Base-by-base conservation (phyloP, 2,113 vertebrate species). In the Rattus rattus region DNA sequence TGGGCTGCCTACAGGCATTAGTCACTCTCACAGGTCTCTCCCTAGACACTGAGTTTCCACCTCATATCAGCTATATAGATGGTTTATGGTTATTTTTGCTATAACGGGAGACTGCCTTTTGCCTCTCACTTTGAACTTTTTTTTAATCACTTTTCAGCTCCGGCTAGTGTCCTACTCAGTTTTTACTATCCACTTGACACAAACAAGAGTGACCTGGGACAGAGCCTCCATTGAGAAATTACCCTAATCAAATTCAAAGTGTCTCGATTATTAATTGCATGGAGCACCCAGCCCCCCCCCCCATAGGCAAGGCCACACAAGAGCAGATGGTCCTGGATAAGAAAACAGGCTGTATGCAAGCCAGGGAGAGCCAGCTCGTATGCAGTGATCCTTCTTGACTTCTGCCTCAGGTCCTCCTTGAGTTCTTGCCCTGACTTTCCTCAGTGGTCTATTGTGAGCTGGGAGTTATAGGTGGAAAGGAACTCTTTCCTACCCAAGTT, bases 141-240 rank as follows among this genome's bases (percentile, higher is more conserved):
- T 10, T n/a, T 70, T 3, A 16, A 9, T 0, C 49, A 56, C 67
- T 88, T 11, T 22, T 49, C n/a, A 30, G 22, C 9, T 8, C 4
- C 0, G 7, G 39, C 56, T n/a, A 0, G 39, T n/a, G 2, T 20
- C 61, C 83, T 30, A 2, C 54, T 39, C 56, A 30, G 39, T 47
- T 28, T 65, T 30, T 65, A 7, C 65, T 30, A 43, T 63, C 39
- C 30, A 28, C 59, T 19, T 47, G 59, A 65, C 39, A 65, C 39
- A 65, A 65, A 43, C 43, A 11, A 47, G 83, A 47, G 39, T 65
- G 13, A 47, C 16, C 39, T 47, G 28, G 83, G 61, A 30, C 30
- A 28, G 61, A 12, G 4, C 49, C 26, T 33, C 24, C 61, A 12
- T 4, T 30, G 39, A 86, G 83, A 10, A 28, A 10, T 22, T 47